A percentile compares a stretch with the other conserved stretches of the same genome.
Conservation (phyloP, 1,140 invertebrate genomes). For the Kradibia gibbosae region DNA sequence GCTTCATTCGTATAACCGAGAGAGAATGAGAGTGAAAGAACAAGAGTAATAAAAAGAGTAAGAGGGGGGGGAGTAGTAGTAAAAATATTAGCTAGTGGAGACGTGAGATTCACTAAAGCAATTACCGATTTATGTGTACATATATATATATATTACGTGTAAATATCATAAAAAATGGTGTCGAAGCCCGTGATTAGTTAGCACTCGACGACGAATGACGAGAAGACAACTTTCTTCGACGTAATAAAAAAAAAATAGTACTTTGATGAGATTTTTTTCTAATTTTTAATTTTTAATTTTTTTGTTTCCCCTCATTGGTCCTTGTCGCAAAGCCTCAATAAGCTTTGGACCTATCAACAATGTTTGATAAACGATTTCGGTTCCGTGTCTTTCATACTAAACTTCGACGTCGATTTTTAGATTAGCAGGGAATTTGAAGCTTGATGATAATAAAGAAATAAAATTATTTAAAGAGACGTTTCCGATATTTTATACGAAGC, state of each 20-base stretch:
- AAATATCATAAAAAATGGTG: conserved; percentile 18
- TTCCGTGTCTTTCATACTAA: conserved; percentile 18
- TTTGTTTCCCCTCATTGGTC: conserved; percentile 35
- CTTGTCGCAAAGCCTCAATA: conserved; percentile 3
- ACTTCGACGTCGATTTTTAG: conserved; percentile 38
- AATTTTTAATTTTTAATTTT: too few relatives aligned
- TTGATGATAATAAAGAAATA: conserved; percentile 36
- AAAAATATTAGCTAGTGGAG: conserved; percentile 32
- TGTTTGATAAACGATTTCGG: background rate
- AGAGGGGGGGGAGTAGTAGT: background rate
- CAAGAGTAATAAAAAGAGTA: background rate
- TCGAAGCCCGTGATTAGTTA: background rate
- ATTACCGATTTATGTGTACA: conserved; percentile 31
- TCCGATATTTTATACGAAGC: conserved; percentile 8
- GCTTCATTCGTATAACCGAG: conserved; percentile 29
- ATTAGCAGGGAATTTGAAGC: conserved; percentile 24
- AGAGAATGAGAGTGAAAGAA: conserved; percentile 16
- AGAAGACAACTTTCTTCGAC: conserved; percentile 38
- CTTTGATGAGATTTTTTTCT: conserved; percentile 39
- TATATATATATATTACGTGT: conserved; percentile 13
- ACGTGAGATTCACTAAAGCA: conserved; percentile 33
- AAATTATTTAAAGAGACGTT: conserved; percentile 34
- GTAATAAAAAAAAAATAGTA: conserved; percentile 17
- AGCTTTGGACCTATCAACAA: conserved; percentile 10
- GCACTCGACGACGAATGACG: conserved; percentile 39